phyloP scores from a whole-genome alignment of 2,113 vertebrate species.

The Tachysurus vachellii region DNA sequence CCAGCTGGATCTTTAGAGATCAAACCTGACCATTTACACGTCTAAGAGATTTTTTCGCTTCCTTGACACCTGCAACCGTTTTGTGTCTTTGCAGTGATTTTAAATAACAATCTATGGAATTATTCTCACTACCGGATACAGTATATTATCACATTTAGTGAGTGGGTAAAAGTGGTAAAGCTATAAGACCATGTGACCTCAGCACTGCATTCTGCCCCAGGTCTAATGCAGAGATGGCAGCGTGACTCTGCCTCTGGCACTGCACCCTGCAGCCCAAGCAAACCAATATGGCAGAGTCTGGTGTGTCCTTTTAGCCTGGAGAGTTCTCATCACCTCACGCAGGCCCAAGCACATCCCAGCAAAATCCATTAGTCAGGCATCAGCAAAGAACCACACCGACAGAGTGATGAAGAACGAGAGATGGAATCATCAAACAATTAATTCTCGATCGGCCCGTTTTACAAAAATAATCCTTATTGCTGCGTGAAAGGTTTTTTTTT shows the following conservation, averaged over 20 bases:
- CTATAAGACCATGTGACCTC: neutral
- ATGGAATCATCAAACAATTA: neutral
- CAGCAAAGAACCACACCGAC: conserved; percentile 24
- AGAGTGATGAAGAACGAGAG: neutral
- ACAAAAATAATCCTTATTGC: neutral
- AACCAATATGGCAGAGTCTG: conserved; percentile 24
- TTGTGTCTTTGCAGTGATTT: neutral
- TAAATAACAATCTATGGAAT: neutral
- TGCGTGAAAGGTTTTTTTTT: neutral
- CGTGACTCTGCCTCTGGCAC: neutral
- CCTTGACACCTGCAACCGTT: neutral
- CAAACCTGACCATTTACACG: neutral
- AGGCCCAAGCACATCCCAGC: conserved; percentile 43
- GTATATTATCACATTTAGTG: too few species aligned
- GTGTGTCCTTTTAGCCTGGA: conserved; percentile 38
- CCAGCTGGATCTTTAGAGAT: neutral
- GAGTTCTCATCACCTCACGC: conserved; percentile 24
- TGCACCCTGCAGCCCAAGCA: too few species aligned
- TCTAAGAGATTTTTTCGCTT: neutral
- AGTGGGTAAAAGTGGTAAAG: neutral
- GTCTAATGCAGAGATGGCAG: neutral
- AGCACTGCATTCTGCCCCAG: neutral
- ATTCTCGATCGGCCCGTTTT: neutral
- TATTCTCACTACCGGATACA: neutral
- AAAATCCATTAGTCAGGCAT: conserved; percentile 58